A percentile compares a stretch with the other conserved stretches of the same genome.
phyloP scores from a whole-genome alignment of 2,888 invertebrate genomes.

The Leptopilina syphax region DNA sequence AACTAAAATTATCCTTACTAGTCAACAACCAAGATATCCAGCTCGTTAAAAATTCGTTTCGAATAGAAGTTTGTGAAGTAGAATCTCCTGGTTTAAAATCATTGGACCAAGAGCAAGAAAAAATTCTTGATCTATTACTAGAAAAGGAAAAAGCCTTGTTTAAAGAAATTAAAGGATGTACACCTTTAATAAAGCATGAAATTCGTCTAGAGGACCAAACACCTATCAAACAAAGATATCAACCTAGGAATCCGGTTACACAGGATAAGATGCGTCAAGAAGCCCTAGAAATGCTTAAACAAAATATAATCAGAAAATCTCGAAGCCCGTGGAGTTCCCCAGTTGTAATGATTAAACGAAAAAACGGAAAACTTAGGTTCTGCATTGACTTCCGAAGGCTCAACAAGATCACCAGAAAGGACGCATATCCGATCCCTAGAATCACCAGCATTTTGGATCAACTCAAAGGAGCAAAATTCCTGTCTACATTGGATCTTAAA shows the following conservation, averaged over 20 bases:
- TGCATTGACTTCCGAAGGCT: constrained; percentile 39
- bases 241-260: background rate
- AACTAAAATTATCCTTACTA: background rate
- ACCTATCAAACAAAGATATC: constrained; percentile 26
- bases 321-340: constrained; percentile 44
- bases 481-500: constrained; percentile 55
- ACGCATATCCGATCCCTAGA: constrained; percentile 44
- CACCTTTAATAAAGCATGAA: background rate
- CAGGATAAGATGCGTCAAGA: constrained; percentile 4
- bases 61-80: background rate
- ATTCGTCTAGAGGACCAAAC: background rate
- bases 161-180: background rate
- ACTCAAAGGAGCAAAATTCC: constrained; percentile 27
- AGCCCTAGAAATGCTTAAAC: constrained; percentile 8
- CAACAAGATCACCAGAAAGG: constrained; percentile 10
- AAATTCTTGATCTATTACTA: background rate
- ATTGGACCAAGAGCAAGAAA: background rate
- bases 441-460: constrained; percentile 32
- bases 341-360: constrained; percentile 3
- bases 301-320: constrained; percentile 36
- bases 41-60: background rate
- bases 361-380: constrained; percentile 41
- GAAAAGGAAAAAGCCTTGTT: background rate
- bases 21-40: background rate
- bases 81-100: background rate